A percentile compares a stretch with the other conserved stretches of the same genome.
These are phyloP conservation scores for Neolamprologus hecqui DNA, from an alignment of 2,113 vertebrate species.

Conservation along the genomic window DNA sequence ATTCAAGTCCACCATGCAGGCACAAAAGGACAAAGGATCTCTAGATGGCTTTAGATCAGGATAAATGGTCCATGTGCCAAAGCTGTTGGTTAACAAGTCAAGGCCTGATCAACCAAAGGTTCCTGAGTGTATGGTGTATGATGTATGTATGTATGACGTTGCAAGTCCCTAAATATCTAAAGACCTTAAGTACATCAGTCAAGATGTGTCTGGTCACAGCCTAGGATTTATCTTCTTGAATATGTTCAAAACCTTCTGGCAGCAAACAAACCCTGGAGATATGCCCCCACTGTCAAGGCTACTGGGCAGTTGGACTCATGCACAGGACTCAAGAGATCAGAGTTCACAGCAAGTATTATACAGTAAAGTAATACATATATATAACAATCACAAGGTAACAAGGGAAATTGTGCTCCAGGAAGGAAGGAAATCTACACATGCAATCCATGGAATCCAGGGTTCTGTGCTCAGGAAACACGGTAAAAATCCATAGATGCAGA, in stretches of 20 bases:
- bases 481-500: neutral
- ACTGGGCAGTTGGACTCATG: neutral
- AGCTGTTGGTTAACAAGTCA: neutral
- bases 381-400: neutral
- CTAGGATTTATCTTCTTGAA: neutral
- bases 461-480: neutral
- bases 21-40: neutral
- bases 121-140: neutral
- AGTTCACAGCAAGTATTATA: neutral
- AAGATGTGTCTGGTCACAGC: neutral
- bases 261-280: neutral
- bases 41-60: neutral
- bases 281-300: neutral
- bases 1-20: neutral
- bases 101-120: neutral
- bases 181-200: rapidly evolving
- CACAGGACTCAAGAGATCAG: neutral
- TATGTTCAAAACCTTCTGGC: neutral
- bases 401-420: neutral
- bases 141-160: neutral
- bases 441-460: neutral
- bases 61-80: neutral
- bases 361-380: neutral
- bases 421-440: neutral
- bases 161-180: neutral